These are phyloP conservation scores for Noctilio leporinus DNA, from an alignment of 2,113 vertebrate species.

Conservation along the genomic window DNA sequence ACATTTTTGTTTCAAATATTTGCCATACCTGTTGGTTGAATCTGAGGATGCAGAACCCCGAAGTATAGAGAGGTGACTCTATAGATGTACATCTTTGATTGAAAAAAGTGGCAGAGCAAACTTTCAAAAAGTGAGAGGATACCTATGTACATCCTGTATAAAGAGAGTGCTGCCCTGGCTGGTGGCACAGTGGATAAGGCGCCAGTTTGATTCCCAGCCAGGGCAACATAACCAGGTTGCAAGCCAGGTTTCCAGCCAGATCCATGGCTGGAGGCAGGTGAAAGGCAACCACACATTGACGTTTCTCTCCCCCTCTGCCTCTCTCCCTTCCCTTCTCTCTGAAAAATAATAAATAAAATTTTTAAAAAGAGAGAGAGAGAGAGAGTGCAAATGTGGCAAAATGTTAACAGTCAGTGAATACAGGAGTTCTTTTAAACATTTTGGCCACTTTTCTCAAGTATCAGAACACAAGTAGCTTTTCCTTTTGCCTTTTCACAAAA, in stretches of 20 bases:
- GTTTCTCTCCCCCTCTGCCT: too few relatives aligned
- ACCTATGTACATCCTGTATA: neutral
- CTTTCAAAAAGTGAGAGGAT: neutral
- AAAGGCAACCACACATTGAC: too few relatives aligned
- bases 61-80: neutral
- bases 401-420: neutral
- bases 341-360: too few relatives aligned
- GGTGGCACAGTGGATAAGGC: too few relatives aligned
- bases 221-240: too few relatives aligned
- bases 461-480: neutral
- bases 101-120: neutral
- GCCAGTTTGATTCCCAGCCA: too few relatives aligned
- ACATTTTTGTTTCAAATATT: neutral
- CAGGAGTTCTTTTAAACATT: neutral
- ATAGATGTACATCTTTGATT: neutral
- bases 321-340: too few relatives aligned
- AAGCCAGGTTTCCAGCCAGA: too few relatives aligned
- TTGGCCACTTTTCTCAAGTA: neutral
- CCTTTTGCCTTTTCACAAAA: neutral
- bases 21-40: neutral
- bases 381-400: neutral
- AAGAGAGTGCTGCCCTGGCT: too few relatives aligned
- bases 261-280: too few relatives aligned
- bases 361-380: too few relatives aligned
- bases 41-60: neutral